A percentile compares a stretch with the other conserved stretches of the same genome.
Conservation (phyloP, 2,113 vertebrate genomes). For the Montifringilla adamsi region DNA sequence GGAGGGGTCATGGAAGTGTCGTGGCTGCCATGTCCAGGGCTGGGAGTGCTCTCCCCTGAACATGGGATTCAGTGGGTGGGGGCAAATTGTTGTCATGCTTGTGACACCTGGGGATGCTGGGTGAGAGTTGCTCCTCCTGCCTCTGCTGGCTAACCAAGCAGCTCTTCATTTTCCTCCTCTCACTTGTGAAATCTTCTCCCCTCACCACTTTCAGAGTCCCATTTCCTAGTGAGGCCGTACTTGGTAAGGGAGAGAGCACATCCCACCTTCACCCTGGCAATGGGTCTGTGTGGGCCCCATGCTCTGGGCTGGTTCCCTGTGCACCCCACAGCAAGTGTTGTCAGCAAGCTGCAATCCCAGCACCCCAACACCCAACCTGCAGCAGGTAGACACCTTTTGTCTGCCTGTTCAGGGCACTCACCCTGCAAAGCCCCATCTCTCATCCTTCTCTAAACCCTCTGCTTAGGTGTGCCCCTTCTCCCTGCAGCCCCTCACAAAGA, state of each 20-base stretch:
- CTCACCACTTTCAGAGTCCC: neutral
- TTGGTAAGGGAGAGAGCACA: neutral
- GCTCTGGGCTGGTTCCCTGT: accelerated
- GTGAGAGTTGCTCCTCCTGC: neutral
- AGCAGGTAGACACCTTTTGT: accelerated
- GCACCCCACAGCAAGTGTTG: neutral
- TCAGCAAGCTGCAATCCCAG: neutral
- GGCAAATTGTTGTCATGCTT: accelerated
- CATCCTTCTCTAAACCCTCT: neutral
- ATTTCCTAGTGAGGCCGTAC: neutral
- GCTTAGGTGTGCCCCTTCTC: accelerated
- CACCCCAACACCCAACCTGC: neutral
- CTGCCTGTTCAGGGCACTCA: neutral
- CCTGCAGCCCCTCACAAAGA: neutral
- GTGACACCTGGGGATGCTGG: accelerated
- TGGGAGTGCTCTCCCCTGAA: neutral
- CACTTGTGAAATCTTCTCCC: accelerated
- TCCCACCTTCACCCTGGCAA: neutral
- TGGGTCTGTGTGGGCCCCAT: accelerated
- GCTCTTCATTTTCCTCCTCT: neutral
- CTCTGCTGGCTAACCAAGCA: neutral
- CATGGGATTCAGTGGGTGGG: accelerated
- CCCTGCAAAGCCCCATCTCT: accelerated
- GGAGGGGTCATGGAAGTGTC: accelerated
- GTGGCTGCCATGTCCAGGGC: accelerated